Base-by-base conservation (phyloP, 1,140 invertebrate species). In the Drosophila miranda region DNA sequence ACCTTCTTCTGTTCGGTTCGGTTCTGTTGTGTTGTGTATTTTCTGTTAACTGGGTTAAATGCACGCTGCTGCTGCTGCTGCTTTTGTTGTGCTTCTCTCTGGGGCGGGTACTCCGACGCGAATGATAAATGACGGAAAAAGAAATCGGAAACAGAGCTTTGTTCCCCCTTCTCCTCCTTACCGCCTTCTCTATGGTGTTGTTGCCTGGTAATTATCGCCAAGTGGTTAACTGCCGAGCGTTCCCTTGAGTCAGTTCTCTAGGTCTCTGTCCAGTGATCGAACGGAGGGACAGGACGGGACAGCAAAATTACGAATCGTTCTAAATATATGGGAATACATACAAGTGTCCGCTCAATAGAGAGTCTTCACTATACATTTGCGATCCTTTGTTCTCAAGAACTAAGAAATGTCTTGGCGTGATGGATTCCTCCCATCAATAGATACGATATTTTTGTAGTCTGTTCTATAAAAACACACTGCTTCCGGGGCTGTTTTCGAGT, bases 1-100 rank as follows among this genome's bases (percentile, higher is more conserved):
- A 71, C 68, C 68, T 70, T 70, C 44, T 70, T 70, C 58, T 68
- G 53, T 50, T 51, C 64, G 51, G 13, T 57, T 70, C 30, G 8
- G 19, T 70, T 70, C 58, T 50, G 53, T 50, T 51, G 53, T 58
- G 14, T 57, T 70, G 26, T 13, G 30, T 30, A 30, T 13, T 30
- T n/a, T 8, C 23, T 23, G 19, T 46, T 28, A 60, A 71, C 48
- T 72, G 67, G 69, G 69, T 54, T 61, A 71, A 54, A 49, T 55
- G 34, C 44, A 19, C 44, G 44, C 44, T 16, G 14, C 9, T 45
- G 16, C 28, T 30, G 28, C 7, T 50, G 23, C 62, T 26, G 62
- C 60, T 52, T 66, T 64, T 66, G 62, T 66, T 64, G 46, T 52
- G 60, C 61, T 62, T 21, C 58, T 49, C 38, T 38, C 34, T 38